Base-by-base conservation (phyloP, 1,140 invertebrate genomes). In the Triops cancriformis region DNA sequence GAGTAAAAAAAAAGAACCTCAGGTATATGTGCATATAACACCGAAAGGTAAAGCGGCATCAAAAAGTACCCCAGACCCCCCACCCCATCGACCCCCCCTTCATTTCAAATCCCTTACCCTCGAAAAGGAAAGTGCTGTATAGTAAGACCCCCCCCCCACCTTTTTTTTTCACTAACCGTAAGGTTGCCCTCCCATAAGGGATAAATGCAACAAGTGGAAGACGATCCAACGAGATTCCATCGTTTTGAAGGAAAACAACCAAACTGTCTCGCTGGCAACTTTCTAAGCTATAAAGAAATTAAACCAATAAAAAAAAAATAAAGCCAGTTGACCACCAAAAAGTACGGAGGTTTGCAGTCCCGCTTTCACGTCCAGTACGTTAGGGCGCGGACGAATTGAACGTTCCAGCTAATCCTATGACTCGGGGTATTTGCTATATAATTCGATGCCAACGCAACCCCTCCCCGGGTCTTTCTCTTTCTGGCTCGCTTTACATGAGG, bases 251-350 rank as follows among this genome's bases (percentile, higher is more conserved):
- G 7, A 64, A 64, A 64, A 23, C 51, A 23, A 18, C 14, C 14
- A 23, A 64, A 64, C 10, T n/a, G 14, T 64, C 23, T 23, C 23
- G 14, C 5, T n/a, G 4, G 18, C 72, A 23, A 72, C n/a, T 72
- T 72, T 72, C n/a, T 72, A 72, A 72, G n/a, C 72, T 27, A 72
- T 27, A 72, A 72, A 72, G 26, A 72, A 72, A 72, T 72, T 72
- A 27, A 72, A 26, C 9, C 72, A 37, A 37, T 37, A 74, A 37
- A 37, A 37, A 37, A 74, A 37, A 37, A 37, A 37, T 37, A 37
- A 37, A 37, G 31, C 31, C 7, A 37, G 31, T 37, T 7, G 31
- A 37, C 31, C 31, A 37, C 31, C 31, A 37, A 37, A 11, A 45
- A 45, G 43, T 45, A n/a, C 51, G 51, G 18, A 23, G 4, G 23